Base-by-base conservation (phyloP, 2,888 invertebrate genomes). In the Homarus gammarus region DNA sequence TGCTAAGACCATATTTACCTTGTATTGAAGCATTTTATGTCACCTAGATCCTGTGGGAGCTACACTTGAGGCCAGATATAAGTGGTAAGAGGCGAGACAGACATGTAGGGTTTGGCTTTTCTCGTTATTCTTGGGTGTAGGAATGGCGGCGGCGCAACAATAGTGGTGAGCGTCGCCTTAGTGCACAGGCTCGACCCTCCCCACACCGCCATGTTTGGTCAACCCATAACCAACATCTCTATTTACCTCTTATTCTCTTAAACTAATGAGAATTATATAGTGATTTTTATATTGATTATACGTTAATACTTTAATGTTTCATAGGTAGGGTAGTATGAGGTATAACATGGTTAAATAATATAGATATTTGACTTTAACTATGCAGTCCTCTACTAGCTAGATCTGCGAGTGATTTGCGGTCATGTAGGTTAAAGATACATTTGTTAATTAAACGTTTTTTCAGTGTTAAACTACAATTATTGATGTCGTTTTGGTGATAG, bases 101-200 rank as follows among this genome's bases (percentile, higher is more conserved):
- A 70, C 68, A 75, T 75, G 61, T 83, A 83, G 68, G 77, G 75
- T 31, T 49, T 31, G 51, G 51, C 75, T 77, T 64, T 33, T 68
- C 70, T 70, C 64, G 82, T 40, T 56, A 73, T 73, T 82, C 33
- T 51, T 51, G 36, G 68, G 68, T 38, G 79, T 44, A 81, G 88
- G 83, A 89, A 89, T 89, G 88, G 88, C 88, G 88, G 83, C 88
- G 68, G 88, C 88, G 88, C 70, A 83, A 51, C 88, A 75, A 84
- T 84, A 84, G 78, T 84, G 68, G 78, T 36, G 77, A 72, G 82
- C 82, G 75, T 38, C 36, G 56, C 64, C 56, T 77, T 36, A 78
- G 83, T 79, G 79, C 70, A 68, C 86, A 79, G 70, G 40, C 77
- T 70, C 78, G 83, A 40, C 31, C 40, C 77, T 56, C 44, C 77